Evolutionary conservation across 1,140 invertebrate genomes (phyloP).

Genomic region (Drosophila kepulauana): DNA sequence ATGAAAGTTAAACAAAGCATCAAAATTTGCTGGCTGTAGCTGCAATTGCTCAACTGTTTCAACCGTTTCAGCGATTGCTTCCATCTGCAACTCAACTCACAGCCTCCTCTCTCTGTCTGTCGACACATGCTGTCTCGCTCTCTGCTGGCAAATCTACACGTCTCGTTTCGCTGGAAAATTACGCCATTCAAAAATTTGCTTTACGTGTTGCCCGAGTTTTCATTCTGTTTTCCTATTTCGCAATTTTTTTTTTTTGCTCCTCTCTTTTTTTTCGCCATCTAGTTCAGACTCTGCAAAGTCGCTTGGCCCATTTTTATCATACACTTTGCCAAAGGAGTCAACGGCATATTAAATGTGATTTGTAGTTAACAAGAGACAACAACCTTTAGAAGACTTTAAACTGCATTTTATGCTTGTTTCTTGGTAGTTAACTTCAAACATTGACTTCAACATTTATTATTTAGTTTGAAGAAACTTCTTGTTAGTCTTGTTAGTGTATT

Average conservation of each 20-base stretch:
- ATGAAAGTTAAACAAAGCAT: slow-evolving; percentile 72
- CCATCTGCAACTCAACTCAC: slow-evolving; percentile 20
- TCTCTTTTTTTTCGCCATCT: slow-evolving; percentile 22
- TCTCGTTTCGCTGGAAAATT: slow-evolving; percentile 65
- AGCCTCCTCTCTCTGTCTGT: not conserved
- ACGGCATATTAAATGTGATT: slow-evolving; percentile 10
- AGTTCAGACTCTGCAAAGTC: slow-evolving; percentile 50
- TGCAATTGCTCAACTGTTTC: slow-evolving; percentile 63
- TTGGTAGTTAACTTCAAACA: slow-evolving; percentile 3
- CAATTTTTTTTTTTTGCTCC: not conserved
- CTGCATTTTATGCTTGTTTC: no score
- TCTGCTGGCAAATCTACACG: slow-evolving; percentile 31
- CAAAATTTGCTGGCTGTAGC: slow-evolving; percentile 38
- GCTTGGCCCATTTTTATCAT: slow-evolving; percentile 56
- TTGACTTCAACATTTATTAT: slow-evolving; percentile 17
- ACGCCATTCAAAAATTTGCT: slow-evolving; percentile 75
- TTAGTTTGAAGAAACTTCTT: not conserved
- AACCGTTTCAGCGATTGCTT: slow-evolving; percentile 40
- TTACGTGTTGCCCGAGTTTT: slow-evolving; percentile 60
- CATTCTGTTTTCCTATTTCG: slow-evolving; percentile 8
- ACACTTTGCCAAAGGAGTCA: slow-evolving; percentile 27
- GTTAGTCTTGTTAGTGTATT: slow-evolving; percentile 26
- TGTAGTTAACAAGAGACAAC: not conserved
- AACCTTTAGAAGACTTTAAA: not conserved
- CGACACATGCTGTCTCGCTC: slow-evolving; percentile 11